Evolutionary conservation across 2,797 vertebrate genomes (phyloP), one percentile per base, ranked within the genome.

Genomic region (Lagocephalus sceleratus): DNA sequence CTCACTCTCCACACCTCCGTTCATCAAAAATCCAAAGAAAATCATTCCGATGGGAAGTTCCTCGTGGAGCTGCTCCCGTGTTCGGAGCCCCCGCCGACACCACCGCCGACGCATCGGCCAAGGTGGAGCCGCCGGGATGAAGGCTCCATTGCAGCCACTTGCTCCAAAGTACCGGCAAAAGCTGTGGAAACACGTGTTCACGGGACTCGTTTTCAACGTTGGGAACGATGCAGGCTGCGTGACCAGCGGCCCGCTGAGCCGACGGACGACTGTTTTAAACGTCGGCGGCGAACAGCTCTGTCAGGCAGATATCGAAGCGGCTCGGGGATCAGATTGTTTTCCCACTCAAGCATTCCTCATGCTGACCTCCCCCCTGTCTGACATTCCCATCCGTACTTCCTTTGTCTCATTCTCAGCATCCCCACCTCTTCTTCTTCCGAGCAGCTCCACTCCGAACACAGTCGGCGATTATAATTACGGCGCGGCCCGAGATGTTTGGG

Each of bases 281-380:
- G 11, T 62, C 47, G 66, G 68, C 59, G 59, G 76, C 78, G 78
- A 85, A 82, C 80, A 84, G 75, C 17, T 9, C 50, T 58, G 71
- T 73, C 46, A 54, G 74, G 51, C 68, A 72, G 43, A 79, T 72
- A 75, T 79, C 66, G 73, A 69, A 84, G 74, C 64, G 54, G 40
- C 17, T 42, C 5, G 16, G 16, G 40, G 40, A 42, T 81, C 51
- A 6, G 48, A 82, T 73, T 76, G 68, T 76, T 80, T 78, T 77
- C 86, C 79, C 75, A 81, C 85, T 78, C 62, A 50, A 56, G 73
- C 75, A 85, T 86, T 88, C 84, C 54, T 83, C 59, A 5, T 5
- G 19, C 42, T 67, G 26, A 47, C 76, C 78, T 81, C 83, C 73
- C 60, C 60, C 47, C 70, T 7, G 55, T 70, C 62, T 57, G 68